Base-by-base conservation (phyloP, 2,888 invertebrate genomes). In the Margaritifera margaritifera region DNA sequence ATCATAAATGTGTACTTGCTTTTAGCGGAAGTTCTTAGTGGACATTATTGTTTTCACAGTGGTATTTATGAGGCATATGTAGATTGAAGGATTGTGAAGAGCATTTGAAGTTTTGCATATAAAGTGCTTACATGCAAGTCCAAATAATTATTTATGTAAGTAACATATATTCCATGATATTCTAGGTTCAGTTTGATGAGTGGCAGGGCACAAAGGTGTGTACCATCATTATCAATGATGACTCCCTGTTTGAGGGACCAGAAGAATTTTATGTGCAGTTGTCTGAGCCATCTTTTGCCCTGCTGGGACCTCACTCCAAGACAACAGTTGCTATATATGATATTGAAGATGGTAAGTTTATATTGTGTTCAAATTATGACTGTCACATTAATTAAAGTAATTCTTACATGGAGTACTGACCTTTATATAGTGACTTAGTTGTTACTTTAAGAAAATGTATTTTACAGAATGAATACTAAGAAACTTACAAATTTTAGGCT, bases 121-220 rank as follows among this genome's bases (percentile, higher is more conserved):
- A 31, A 27, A 20, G 19, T 25, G 24, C 8, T 15, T 22, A n/a
- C 22, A 55, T 19, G 2, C 25, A 50, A 19, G 53, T n/a, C 25
- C 56, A 56, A 42, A 64, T 64, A 24, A 24, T 27, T 64, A 42
- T 42, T 42, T 42, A 42, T 15, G 31, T 31, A 4, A 27, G 31
- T 31, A 42, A 42, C 42, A 54, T 55, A 20, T 50, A 11, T 55
- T 25, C 42, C 18, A 63, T 62, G n/a, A 24, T 58, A 53, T 69
- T 69, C 19, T 74, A 87, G 87, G 83, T 89, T 62, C 86, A 87
- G 75, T 89, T 89, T 85, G 87, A 87, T 74, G 85, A 84, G 58
- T 86, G 86, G 82, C 86, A 87, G 67, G 84, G 83, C 31, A 75
- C 66, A 1, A 86, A 87, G 70, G 74, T 78, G 18, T 89, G 89